Conservation (phyloP, 2,113 vertebrate genomes). For the Psilopsiagon aurifrons region DNA sequence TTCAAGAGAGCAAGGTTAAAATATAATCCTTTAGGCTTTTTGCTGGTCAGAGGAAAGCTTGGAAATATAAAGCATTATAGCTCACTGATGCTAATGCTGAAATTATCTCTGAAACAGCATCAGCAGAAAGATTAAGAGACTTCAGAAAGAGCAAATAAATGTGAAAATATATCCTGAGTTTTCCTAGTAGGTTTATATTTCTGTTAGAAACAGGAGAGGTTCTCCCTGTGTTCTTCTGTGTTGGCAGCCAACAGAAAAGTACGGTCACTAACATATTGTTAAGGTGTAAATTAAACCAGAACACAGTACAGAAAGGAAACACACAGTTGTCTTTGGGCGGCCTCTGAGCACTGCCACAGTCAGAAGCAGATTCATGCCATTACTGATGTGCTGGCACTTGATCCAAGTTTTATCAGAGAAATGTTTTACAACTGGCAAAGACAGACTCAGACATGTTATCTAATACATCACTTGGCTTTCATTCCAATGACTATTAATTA, state of each 20-base stretch:
- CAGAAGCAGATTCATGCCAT: background rate
- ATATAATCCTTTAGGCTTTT: background rate
- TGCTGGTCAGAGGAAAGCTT: background rate
- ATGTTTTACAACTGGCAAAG: background rate
- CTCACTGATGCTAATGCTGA: background rate
- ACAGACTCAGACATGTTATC: background rate
- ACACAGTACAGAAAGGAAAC: background rate
- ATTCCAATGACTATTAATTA: background rate
- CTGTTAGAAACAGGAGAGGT: background rate
- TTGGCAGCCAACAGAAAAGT: background rate
- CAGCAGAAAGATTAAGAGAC: background rate
- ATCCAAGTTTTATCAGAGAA: background rate
- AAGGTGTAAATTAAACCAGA: background rate
- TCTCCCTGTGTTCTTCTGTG: background rate
- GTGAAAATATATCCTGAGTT: accelerated
- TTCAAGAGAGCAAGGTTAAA: background rate
- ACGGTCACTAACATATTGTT: background rate
- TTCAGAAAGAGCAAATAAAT: background rate
- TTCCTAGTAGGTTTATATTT: background rate
- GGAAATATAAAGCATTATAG: background rate
- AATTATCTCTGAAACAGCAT: background rate
- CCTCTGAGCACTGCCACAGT: background rate
- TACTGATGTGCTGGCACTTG: background rate
- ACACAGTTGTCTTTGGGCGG: background rate
- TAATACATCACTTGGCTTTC: background rate